A percentile compares a stretch with the other conserved stretches of the same genome.
Conservation (phyloP, 2,113 vertebrate genomes). For the Tricholaema leucomelas region DNA sequence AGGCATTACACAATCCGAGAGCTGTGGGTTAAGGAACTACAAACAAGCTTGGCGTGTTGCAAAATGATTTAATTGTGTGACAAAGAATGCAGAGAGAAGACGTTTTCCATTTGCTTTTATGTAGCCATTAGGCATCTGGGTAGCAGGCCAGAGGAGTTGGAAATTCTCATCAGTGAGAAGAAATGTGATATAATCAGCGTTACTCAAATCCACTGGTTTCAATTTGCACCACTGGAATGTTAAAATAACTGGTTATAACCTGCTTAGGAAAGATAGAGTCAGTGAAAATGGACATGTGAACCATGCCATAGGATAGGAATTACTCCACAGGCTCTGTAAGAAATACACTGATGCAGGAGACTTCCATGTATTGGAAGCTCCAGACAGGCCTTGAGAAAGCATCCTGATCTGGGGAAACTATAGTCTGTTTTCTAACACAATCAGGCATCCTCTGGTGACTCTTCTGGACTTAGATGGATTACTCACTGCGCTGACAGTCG, state of each 20-base stretch:
- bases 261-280: conserved; percentile 29
- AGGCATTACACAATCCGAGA: not conserved
- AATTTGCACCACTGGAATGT: conserved; percentile 29
- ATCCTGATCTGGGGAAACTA: not conserved
- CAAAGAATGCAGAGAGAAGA: conserved; percentile 49
- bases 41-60: conserved; percentile 24
- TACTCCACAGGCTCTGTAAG: not conserved
- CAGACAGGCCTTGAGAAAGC: not conserved
- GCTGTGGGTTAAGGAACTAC: conserved; percentile 24
- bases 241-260: conserved; percentile 61
- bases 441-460: not conserved
- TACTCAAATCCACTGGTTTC: conserved; percentile 55
- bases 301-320: not conserved
- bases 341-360: not conserved
- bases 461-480: conserved; percentile 21
- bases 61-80: conserved; percentile 39
- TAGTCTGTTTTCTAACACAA: not conserved
- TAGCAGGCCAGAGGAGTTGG: conserved; percentile 44
- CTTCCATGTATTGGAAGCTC: not conserved
- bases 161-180: conserved; percentile 57
- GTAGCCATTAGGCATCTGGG: not conserved
- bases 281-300: conserved; percentile 26
- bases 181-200: conserved; percentile 61
- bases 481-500: not conserved
- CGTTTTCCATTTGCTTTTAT: conserved; percentile 33